Evolutionary conservation across 2,888 invertebrate species (phyloP), one percentile per base, ranked within the genome.

Genomic region (Protodeltote pygarga): DNA sequence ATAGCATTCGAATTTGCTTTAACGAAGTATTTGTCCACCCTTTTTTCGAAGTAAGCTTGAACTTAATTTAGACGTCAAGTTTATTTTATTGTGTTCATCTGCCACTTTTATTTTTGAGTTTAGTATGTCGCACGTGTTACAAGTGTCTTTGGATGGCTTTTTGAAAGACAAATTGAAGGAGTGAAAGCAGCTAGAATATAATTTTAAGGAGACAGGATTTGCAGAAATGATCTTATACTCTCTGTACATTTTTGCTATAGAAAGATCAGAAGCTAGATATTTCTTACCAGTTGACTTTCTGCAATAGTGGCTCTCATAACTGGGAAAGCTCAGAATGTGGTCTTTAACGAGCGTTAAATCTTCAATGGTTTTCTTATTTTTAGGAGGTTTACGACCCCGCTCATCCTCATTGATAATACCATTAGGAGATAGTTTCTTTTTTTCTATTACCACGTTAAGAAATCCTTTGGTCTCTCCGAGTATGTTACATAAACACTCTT

Each of bases 391-490:
- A 31, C 20, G 4, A 11, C 53, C 55, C 38, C 61, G 45, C 32
- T 21, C 3, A 40, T 57, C 57, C 15, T 2, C 5, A 4, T 27
- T 14, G 15, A 53, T 51, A 13, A 61, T 24, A 6, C 53, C 53
- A 1, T 9, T 57, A 9, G 25, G 6, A 5, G 53, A 57, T 4
- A 32, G 15, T 45, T 52, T 52, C 17, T 52, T 52, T 17, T 46
- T 52, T 5, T 42, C 41, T 6, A 46, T 16, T 15, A 46, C 16
- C 5, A 46, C 32, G 40, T 53, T 53, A 15, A 53, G 9, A 40
- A 48, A 48, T 24, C 53, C 44, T 10, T 44, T 47, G 27, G 53
- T 53, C 21, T 53, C 53, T 11, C 37, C 48, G 16, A 40, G 16
- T 28, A 37, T 11, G 20, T n/a, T 48, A 15, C 53, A 53, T 8